Conservation (phyloP, 2,113 vertebrate genomes). For the Felis chaus region DNA sequence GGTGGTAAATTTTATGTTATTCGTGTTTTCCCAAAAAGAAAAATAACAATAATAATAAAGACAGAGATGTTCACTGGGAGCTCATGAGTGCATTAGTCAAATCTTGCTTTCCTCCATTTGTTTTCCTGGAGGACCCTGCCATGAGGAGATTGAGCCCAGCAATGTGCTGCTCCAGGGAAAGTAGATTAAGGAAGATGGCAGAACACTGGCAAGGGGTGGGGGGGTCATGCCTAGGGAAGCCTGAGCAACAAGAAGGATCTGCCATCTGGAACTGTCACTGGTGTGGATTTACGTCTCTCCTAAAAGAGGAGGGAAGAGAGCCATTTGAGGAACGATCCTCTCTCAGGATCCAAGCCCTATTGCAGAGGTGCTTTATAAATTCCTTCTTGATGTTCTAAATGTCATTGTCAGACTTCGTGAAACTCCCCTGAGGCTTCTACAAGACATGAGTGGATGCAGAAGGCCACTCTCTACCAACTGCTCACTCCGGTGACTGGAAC, state of each 20-base stretch:
- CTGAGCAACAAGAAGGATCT: constrained; percentile 51
- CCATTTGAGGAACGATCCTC: neutral
- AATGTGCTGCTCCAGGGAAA: neutral
- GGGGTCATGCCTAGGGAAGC: neutral
- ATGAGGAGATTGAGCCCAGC: neutral
- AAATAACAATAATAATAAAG: neutral
- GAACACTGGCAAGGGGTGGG: neutral
- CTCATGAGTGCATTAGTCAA: constrained; percentile 9
- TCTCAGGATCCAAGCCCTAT: neutral
- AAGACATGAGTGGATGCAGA: accelerated
- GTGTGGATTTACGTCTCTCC: constrained; percentile 37
- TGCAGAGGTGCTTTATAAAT: neutral
- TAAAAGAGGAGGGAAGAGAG: constrained; percentile 58
- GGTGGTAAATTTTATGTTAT: neutral
- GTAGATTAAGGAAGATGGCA: neutral
- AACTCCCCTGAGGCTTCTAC: neutral
- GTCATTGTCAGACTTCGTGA: neutral
- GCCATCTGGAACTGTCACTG: constrained; percentile 76
- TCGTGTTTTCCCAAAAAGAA: neutral
- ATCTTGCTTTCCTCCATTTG: neutral
- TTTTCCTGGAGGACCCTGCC: constrained; percentile 34
- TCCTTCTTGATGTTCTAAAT: neutral
- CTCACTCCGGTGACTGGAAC: accelerated
- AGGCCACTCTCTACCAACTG: neutral
- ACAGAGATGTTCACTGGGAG: neutral